Evolutionary conservation across 37 sponge, comb jelly and placozoan genomes (phyloP).

Genomic region (Trichoplax adhaerens): DNA sequence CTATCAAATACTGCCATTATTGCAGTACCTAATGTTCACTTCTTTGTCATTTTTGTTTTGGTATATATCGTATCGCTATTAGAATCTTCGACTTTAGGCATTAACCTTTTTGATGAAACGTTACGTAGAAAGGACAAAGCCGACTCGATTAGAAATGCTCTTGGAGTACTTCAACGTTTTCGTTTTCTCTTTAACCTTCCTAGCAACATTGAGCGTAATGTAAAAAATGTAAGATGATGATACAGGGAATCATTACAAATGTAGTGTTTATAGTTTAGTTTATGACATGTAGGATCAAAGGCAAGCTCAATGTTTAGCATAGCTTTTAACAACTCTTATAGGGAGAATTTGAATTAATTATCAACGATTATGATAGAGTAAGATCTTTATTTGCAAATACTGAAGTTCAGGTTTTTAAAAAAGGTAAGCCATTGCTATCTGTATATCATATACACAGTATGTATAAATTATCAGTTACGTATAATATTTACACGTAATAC

Average conservation of each 20-base stretch:
- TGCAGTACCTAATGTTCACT: no score
- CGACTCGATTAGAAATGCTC: slow-evolving; percentile 66
- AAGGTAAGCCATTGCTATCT: slow-evolving; percentile 20
- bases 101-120: slow-evolving; percentile 37
- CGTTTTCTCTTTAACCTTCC: slow-evolving; percentile 81
- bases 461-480: background rate
- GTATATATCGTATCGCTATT: background rate
- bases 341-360: slow-evolving; percentile 73
- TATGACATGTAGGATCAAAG: no score
- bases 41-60: background rate
- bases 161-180: slow-evolving; percentile 64
- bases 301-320: no score
- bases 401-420: slow-evolving; percentile 69
- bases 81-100: slow-evolving; percentile 34
- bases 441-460: background rate
- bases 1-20: no score
- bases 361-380: slow-evolving; percentile 75
- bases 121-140: slow-evolving; percentile 49
- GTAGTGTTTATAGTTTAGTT: no score
- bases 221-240: slow-evolving; percentile 34
- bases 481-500: background rate
- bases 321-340: background rate
- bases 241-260: background rate
- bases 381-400: slow-evolving; percentile 70
- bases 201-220: slow-evolving; percentile 61